Evolutionary conservation across 2,888 invertebrate species (phyloP).

Genomic region (Gymnoscelis rufifasciata): DNA sequence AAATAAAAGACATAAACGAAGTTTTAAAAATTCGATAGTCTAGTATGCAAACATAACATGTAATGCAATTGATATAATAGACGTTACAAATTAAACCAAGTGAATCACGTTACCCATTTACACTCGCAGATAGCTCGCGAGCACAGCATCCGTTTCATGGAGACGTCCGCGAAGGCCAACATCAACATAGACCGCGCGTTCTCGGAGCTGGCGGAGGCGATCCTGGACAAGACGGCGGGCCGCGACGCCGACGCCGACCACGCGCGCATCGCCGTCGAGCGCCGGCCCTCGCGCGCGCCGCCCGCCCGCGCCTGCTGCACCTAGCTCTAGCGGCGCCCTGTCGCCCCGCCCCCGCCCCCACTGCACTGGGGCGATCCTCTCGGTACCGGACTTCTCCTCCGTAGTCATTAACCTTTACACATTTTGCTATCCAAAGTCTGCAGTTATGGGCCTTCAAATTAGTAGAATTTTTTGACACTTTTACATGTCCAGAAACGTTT

Average conservation of each 20-base stretch:
- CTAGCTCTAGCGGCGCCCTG: conserved; percentile 4
- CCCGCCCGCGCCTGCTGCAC: conserved; percentile 76
- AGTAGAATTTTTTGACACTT: conserved; percentile 9
- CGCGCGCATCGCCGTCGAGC: conserved; percentile 82
- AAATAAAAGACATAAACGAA: no score
- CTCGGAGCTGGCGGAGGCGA: conserved; percentile 95
- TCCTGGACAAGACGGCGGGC: conserved; percentile 93
- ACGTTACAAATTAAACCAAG: no score
- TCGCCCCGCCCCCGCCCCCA: background rate
- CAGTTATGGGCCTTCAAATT: background rate
- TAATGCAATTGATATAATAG: no score
- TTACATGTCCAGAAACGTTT: conserved; percentile 2
- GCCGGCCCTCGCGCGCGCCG: conserved; percentile 82
- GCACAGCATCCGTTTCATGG: conserved; percentile 97
- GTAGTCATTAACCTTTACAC: background rate
- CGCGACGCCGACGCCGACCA: conserved; percentile 85
- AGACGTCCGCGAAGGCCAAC: conserved; percentile 98
- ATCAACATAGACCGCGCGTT: conserved; percentile 98
- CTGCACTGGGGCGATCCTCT: background rate
- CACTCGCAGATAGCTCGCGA: conserved; percentile 91
- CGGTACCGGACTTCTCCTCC: conserved; percentile 1
- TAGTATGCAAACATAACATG: no score
- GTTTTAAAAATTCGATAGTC: no score
- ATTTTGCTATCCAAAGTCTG: background rate
- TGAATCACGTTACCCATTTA: no score